Conservation (phyloP, 2,888 invertebrate species). For the Tetanocera ferruginea region DNA sequence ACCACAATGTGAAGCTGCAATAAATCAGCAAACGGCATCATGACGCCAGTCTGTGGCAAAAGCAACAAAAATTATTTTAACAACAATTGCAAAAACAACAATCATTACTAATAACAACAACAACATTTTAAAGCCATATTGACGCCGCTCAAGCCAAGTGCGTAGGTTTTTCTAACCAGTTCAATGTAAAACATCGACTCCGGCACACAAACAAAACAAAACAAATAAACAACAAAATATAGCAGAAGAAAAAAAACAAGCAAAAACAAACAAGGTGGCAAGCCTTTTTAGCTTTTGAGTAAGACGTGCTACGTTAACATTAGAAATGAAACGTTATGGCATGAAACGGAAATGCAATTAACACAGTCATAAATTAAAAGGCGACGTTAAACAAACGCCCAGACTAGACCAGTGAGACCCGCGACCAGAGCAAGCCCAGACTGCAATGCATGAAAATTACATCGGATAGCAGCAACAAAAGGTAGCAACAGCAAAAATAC, state of each 20-base stretch:
- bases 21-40: not conserved
- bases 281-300: not conserved
- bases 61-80: not conserved
- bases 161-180: conserved; percentile 30
- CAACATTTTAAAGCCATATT: not conserved
- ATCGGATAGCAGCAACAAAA: not conserved
- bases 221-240: not conserved
- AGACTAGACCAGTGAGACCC: not conserved
- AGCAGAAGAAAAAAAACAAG: not conserved
- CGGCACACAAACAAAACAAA: not conserved
- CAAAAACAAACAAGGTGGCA: not conserved
- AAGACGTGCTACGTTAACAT: not conserved
- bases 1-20: not conserved
- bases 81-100: not conserved
- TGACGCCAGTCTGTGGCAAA: not conserved
- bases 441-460: too few species aligned
- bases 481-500: not conserved
- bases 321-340: not conserved
- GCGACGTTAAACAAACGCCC: not conserved
- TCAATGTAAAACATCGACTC: conserved; percentile 5
- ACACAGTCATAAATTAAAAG: not conserved
- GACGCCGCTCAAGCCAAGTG: not conserved
- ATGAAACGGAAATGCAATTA: conserved; percentile 25
- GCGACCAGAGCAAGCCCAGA: not conserved
- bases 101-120: not conserved